Evolutionary conservation across 1,140 invertebrate species (phyloP).

Genomic region (Ostrea denselamellosa): DNA sequence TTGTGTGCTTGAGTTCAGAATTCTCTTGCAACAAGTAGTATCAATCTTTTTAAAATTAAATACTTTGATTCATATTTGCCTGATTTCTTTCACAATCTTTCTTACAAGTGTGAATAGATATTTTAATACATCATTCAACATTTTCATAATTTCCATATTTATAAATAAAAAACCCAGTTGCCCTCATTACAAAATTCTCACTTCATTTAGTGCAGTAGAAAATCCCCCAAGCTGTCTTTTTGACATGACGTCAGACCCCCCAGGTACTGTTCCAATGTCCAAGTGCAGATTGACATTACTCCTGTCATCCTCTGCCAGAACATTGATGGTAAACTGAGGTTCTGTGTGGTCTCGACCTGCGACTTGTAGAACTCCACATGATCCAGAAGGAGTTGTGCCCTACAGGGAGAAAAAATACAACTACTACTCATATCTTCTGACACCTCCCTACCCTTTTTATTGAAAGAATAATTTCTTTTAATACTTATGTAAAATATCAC

Average conservation of each 20-base stretch:
- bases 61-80: too few species aligned
- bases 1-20: too few species aligned
- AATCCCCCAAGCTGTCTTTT: constrained; percentile 60
- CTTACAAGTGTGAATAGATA: too few species aligned
- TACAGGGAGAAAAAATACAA: not conserved
- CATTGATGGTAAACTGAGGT: constrained; percentile 54
- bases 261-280: constrained; percentile 56
- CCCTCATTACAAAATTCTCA: constrained; percentile 9
- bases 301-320: constrained; percentile 59
- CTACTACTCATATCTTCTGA: too few species aligned
- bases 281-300: constrained; percentile 54
- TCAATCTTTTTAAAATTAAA: too few species aligned
- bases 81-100: too few species aligned
- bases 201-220: constrained; percentile 48
- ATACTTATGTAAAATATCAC: not conserved
- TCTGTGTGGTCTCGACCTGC: constrained; percentile 58
- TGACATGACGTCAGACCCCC: constrained; percentile 53
- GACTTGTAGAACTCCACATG: constrained; percentile 57
- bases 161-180: too few species aligned
- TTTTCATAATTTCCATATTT: too few species aligned
- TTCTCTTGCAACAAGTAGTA: too few species aligned
- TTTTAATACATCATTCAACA: too few species aligned
- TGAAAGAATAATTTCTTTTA: too few species aligned
- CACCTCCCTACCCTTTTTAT: too few species aligned
- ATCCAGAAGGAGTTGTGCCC: not conserved